Evolutionary conservation across 2,888 invertebrate genomes (phyloP).

Genomic region (Phorcus lineatus): DNA sequence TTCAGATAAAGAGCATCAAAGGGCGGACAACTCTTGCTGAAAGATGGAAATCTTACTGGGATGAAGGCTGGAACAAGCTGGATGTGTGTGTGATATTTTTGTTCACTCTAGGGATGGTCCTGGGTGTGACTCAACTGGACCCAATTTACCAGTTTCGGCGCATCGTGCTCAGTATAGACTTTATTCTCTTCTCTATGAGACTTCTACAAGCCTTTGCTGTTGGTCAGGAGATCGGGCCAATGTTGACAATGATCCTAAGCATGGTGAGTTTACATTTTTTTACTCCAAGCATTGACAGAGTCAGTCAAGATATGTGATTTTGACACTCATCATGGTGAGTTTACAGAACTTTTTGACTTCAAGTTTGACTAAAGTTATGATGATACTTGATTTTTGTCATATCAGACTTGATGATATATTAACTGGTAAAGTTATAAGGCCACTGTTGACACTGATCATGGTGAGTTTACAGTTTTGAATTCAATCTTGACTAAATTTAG

Average conservation of each 20-base stretch:
- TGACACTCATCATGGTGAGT: no score
- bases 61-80: constrained; percentile 66
- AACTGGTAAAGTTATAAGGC: no score
- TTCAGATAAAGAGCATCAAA: no score
- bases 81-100: constrained; percentile 64
- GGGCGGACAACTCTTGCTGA: background rate
- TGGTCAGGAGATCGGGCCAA: constrained; percentile 70
- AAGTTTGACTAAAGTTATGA: no score
- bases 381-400: no score
- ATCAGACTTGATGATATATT: no score
- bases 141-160: constrained; percentile 66
- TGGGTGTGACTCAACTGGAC: constrained; percentile 56
- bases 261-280: constrained; percentile 59
- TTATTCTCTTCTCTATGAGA: constrained; percentile 70
- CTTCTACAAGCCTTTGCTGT: constrained; percentile 72
- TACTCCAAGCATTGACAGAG: no score
- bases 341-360: no score
- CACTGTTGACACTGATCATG: no score
- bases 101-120: constrained; percentile 63
- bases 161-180: constrained; percentile 71
- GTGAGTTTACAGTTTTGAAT: no score
- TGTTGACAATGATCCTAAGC: constrained; percentile 72
- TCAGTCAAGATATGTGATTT: no score
- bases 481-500: no score
- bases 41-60: background rate